These are phyloP conservation scores for Mixornis gularis DNA, from an alignment of 2,113 vertebrate species.

Conservation along the genomic window DNA sequence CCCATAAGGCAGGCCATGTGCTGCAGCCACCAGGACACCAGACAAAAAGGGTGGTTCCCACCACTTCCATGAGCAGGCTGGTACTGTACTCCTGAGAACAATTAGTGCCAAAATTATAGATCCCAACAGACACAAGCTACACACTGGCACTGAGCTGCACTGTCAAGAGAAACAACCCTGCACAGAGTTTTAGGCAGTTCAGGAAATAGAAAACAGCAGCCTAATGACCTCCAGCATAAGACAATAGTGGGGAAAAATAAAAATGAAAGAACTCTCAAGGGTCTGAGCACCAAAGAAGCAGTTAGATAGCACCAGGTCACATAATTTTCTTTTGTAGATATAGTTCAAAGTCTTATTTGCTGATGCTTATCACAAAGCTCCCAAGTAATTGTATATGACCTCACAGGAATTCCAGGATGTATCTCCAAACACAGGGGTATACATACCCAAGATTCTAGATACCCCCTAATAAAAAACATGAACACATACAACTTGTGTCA, in stretches of 20 bases:
- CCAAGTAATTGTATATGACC: neutral
- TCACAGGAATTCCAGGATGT: neutral
- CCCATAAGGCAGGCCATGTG: neutral
- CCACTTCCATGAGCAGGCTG: neutral
- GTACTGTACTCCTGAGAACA: neutral
- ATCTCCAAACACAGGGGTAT: neutral
- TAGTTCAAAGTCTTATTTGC: neutral
- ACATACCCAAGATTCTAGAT: neutral
- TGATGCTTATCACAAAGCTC: neutral
- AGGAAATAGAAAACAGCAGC: neutral
- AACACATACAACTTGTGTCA: neutral
- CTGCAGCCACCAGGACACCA: neutral
- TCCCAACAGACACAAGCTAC: neutral
- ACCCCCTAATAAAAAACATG: neutral
- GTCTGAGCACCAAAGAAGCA: neutral
- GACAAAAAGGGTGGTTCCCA: neutral
- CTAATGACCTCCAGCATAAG: neutral
- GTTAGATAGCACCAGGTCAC: neutral
- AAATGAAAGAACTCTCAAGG: neutral
- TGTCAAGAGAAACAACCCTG: neutral
- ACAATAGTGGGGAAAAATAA: neutral
- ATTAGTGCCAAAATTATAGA: neutral
- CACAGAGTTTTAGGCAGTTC: neutral
- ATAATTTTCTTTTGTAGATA: neutral
- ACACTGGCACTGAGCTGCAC: neutral